Evolutionary conservation across 1,140 invertebrate species (phyloP).

Genomic region (Nymphalis io): DNA sequence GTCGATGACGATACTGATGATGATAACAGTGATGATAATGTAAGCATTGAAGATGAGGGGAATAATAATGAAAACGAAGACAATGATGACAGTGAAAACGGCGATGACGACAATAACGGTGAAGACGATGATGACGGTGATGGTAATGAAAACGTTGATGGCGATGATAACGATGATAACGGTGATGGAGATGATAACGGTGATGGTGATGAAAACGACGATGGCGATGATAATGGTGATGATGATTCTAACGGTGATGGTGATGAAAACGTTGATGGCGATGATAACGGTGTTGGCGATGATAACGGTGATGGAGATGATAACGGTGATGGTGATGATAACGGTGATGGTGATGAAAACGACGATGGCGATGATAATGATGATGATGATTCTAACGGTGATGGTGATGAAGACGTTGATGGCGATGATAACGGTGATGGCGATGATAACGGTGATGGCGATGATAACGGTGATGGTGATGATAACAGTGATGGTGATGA

Average conservation of each 20-base stretch:
- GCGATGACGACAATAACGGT: too few relatives aligned
- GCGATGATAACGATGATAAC: too few relatives aligned
- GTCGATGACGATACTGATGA: too few relatives aligned
- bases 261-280: too few relatives aligned
- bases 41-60: too few relatives aligned
- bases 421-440: slow-evolving; percentile 36
- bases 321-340: slow-evolving; percentile 8
- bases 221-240: not conserved
- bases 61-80: not conserved
- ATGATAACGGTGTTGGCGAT: too few relatives aligned
- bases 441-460: slow-evolving; percentile 25
- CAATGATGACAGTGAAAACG: slow-evolving; percentile 35
- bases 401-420: slow-evolving; percentile 35
- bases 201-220: slow-evolving; percentile 34
- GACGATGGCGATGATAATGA: too few relatives aligned
- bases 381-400: not conserved
- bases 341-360: too few relatives aligned
- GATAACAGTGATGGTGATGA: not conserved
- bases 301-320: slow-evolving; percentile 12
- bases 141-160: too few relatives aligned
- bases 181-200: slow-evolving; percentile 31
- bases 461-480: slow-evolving; percentile 6
- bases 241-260: too few relatives aligned
- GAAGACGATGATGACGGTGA: too few relatives aligned
- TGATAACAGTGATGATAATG: too few relatives aligned